These are phyloP conservation scores for Paradoxurus hermaphroditus DNA, from an alignment of 2,113 vertebrate species.

Conservation along the genomic window DNA sequence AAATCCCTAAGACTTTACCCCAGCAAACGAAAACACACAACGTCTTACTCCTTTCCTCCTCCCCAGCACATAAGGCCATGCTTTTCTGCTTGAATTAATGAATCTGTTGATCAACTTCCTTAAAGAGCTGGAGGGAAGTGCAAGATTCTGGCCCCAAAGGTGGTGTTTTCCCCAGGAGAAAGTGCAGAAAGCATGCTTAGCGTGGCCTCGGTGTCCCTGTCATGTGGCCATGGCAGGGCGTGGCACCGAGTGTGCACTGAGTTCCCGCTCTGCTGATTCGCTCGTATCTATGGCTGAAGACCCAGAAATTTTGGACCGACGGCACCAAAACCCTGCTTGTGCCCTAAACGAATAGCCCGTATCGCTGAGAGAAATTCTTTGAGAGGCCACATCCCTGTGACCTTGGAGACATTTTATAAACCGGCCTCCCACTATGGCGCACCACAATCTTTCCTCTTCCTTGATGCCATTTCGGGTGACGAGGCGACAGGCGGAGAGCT, in stretches of 20 bases:
- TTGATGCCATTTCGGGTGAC: conserved; percentile 24
- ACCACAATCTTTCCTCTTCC: neutral
- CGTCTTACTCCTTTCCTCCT: neutral
- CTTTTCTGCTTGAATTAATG: neutral
- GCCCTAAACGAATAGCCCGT: neutral
- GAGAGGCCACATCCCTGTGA: neutral
- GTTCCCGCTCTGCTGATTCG: neutral
- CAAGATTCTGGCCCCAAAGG: neutral
- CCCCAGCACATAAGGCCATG: neutral
- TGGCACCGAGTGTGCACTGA: neutral
- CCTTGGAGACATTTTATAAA: neutral
- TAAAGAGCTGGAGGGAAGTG: neutral
- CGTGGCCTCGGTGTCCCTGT: neutral
- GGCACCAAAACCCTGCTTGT: neutral
- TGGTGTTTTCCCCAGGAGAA: neutral
- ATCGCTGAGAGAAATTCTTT: neutral
- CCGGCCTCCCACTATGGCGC: neutral
- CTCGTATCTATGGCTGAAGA: neutral
- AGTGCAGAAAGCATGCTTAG: neutral
- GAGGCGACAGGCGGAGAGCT: neutral
- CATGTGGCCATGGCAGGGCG: neutral
- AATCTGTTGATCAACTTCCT: neutral
- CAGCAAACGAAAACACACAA: neutral
- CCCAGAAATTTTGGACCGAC: neutral
- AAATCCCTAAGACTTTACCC: neutral